Evolutionary conservation across 1,140 invertebrate genomes (phyloP).

Genomic region (Drosophila navojoa): DNA sequence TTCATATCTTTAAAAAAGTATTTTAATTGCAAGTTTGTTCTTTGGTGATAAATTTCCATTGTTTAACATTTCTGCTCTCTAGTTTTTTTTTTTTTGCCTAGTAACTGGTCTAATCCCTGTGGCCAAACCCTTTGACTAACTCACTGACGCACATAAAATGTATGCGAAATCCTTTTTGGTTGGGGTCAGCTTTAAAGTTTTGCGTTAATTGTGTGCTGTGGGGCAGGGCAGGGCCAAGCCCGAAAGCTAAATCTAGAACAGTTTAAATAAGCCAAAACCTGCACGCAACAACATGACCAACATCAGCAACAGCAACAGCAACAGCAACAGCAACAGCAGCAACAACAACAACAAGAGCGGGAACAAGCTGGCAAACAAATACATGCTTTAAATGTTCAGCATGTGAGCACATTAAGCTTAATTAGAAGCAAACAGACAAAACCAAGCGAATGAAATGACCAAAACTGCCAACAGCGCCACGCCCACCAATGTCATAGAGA

Average conservation of each 20-base stretch:
- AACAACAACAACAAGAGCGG: constrained; percentile 19
- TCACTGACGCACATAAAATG: constrained; percentile 6
- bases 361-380: constrained; percentile 12
- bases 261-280: constrained; percentile 40
- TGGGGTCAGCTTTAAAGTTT: constrained; percentile 25
- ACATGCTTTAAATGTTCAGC: constrained; percentile 43
- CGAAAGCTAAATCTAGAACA: constrained; percentile 22
- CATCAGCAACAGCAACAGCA: constrained; percentile 20
- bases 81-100: neutral
- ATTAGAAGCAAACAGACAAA: constrained; percentile 56
- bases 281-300: constrained; percentile 38
- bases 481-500: constrained; percentile 12
- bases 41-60: neutral
- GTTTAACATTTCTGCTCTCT: too few species aligned
- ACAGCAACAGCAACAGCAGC: constrained; percentile 8
- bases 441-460: constrained; percentile 47
- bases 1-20: too few species aligned
- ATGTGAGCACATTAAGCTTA: constrained; percentile 55
- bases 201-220: constrained; percentile 1
- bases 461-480: constrained; percentile 31
- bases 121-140: neutral
- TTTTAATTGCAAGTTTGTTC: neutral
- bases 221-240: neutral
- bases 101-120: neutral
- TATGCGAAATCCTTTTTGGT: neutral